Percentiles rank a stretch among this genome's conserved stretches.
Evolutionary conservation across 2,797 vertebrate genomes (phyloP).

Genomic region (Florisuga fusca): DNA sequence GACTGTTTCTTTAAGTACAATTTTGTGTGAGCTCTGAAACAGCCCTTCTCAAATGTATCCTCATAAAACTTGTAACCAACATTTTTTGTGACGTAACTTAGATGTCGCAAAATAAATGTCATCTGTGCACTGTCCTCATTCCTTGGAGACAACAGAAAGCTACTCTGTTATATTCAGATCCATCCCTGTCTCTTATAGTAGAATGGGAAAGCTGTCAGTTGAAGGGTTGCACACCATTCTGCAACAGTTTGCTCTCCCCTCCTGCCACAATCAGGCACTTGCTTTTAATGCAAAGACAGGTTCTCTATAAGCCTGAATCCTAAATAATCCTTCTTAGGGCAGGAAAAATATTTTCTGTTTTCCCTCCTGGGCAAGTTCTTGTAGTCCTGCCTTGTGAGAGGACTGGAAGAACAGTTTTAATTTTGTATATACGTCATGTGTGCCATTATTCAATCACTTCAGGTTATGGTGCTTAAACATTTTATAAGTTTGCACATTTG

Average conservation of each 20-base stretch:
- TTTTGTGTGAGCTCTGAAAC: neutral
- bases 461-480: neutral
- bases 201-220: fast-evolving
- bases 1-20: neutral
- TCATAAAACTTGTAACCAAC: neutral
- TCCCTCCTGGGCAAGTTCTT: neutral
- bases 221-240: fast-evolving
- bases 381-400: neutral
- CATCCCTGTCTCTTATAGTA: no score
- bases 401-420: neutral
- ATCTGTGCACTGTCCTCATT: neutral
- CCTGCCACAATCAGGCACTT: neutral
- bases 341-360: neutral
- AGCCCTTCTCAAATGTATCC: neutral
- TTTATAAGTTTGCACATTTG: neutral
- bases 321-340: neutral
- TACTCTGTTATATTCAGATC: neutral
- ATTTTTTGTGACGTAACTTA: neutral
- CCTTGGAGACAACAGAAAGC: neutral
- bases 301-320: neutral
- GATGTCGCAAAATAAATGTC: neutral
- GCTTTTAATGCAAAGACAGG: neutral
- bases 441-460: neutral
- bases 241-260: neutral
- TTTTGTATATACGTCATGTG: neutral